These are phyloP conservation scores for Hyperopisus bebe DNA, from an alignment of 2,113 vertebrate species.

Conservation along the genomic window DNA sequence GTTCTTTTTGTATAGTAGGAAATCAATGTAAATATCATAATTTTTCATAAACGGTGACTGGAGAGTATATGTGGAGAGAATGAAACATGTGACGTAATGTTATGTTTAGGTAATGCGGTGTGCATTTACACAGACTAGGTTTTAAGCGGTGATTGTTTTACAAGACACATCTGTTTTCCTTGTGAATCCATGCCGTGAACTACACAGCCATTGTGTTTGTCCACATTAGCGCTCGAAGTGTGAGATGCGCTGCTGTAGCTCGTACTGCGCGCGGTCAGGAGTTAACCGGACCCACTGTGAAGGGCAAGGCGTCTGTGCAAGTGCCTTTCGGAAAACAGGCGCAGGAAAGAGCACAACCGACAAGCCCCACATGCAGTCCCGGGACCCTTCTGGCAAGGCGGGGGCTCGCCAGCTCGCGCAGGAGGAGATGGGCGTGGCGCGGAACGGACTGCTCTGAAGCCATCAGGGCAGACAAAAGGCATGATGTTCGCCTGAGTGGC, in stretches of 20 bases:
- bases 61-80: neutral
- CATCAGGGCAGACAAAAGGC: constrained; percentile 9
- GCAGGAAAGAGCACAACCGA: neutral
- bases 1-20: constrained; percentile 24
- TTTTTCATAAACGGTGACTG: neutral
- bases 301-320: neutral
- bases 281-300: neutral
- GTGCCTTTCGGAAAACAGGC: neutral
- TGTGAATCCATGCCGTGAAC: neutral
- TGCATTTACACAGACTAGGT: neutral
- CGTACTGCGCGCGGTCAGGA: neutral
- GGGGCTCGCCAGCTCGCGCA: neutral
- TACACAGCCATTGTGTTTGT: neutral
- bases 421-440: neutral
- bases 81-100: neutral
- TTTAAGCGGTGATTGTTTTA: neutral
- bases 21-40: constrained; percentile 44
- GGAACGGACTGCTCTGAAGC: neutral
- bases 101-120: neutral
- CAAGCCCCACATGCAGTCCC: neutral
- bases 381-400: neutral
- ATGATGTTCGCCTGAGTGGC: constrained; percentile 9
- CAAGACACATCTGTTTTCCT: neutral
- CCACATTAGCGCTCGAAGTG: neutral
- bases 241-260: neutral